Evolutionary conservation across 2,797 vertebrate genomes (phyloP).

Genomic region (Leptodactylus fallax): DNA sequence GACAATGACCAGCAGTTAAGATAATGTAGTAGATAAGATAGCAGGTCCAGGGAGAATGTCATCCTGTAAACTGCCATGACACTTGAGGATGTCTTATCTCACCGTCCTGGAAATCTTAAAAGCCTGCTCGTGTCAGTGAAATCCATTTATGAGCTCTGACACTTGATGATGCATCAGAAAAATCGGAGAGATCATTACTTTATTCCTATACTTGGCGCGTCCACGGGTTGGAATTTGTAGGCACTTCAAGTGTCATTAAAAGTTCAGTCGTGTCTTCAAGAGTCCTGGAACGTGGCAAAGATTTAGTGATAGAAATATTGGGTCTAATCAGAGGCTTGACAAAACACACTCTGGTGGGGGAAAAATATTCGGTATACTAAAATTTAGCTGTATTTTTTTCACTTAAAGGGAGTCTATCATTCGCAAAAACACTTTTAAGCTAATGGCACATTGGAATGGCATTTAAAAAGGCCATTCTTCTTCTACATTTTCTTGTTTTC

Average conservation of each 20-base stretch:
- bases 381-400: no score
- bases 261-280: slow-evolving; percentile 10
- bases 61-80: slow-evolving; percentile 38
- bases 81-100: slow-evolving; percentile 55
- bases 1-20: slow-evolving; percentile 23
- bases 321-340: not conserved
- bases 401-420: no score
- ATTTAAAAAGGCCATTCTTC: no score
- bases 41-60: slow-evolving; percentile 2
- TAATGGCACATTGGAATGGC: no score
- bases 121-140: slow-evolving; percentile 57
- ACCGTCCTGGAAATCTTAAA: slow-evolving; percentile 48
- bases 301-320: not conserved
- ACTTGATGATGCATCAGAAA: slow-evolving; percentile 44
- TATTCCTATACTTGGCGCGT: slow-evolving; percentile 50
- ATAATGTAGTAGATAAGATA: slow-evolving; percentile 47
- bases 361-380: not conserved
- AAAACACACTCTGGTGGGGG: not conserved
- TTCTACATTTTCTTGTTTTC: no score
- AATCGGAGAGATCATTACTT: slow-evolving; percentile 24
- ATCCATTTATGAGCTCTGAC: slow-evolving; percentile 62
- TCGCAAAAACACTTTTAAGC: no score
- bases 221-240: slow-evolving; percentile 28
- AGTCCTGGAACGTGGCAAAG: slow-evolving; percentile 19
- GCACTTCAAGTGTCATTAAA: slow-evolving; percentile 15